Percentiles rank a stretch among this genome's conserved stretches.
Conservation (phyloP, 2,797 vertebrate species). For the Megalops cyprinoides region DNA sequence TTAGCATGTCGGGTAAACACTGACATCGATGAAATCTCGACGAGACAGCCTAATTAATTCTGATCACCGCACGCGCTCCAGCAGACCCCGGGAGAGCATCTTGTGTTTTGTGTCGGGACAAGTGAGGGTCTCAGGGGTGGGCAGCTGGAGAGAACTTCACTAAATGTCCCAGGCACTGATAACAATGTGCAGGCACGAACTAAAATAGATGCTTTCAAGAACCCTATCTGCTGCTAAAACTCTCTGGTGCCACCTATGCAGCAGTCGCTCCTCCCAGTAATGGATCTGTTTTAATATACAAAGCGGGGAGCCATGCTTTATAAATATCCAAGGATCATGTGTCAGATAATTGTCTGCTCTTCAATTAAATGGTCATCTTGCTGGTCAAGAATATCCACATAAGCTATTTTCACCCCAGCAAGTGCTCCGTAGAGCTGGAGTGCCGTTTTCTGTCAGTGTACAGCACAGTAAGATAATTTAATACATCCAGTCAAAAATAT, state of each 20-base stretch:
- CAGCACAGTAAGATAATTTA: not conserved
- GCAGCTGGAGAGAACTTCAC: conserved; percentile 59
- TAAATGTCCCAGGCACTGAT: conserved; percentile 68
- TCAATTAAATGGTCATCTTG: conserved; percentile 58
- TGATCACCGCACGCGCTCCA: not conserved
- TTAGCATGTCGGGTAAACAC: not conserved
- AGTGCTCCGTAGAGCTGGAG: conserved; percentile 35
- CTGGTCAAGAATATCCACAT: conserved; percentile 53
- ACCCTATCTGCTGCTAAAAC: conserved; percentile 72
- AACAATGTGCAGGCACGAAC: conserved; percentile 69
- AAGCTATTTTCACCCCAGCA: conserved; percentile 61
- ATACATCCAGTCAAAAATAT: too few species aligned
- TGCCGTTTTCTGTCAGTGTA: not conserved
- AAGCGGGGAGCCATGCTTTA: conserved; percentile 70
- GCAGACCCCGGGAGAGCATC: conserved; percentile 55
- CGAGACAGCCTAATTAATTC: conserved; percentile 27
- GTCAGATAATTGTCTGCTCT: conserved; percentile 70
- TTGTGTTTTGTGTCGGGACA: conserved; percentile 51
- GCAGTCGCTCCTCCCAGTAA: conserved; percentile 57
- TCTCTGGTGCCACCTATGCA: conserved; percentile 53
- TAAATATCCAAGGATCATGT: conserved; percentile 74
- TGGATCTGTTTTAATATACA: conserved; percentile 75
- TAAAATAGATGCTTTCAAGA: conserved; percentile 84
- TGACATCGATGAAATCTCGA: not conserved
- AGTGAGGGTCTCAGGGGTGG: conserved; percentile 50